Evolutionary conservation across 2,888 invertebrate species (phyloP).

Genomic region (Pristionchus mayeri): DNA sequence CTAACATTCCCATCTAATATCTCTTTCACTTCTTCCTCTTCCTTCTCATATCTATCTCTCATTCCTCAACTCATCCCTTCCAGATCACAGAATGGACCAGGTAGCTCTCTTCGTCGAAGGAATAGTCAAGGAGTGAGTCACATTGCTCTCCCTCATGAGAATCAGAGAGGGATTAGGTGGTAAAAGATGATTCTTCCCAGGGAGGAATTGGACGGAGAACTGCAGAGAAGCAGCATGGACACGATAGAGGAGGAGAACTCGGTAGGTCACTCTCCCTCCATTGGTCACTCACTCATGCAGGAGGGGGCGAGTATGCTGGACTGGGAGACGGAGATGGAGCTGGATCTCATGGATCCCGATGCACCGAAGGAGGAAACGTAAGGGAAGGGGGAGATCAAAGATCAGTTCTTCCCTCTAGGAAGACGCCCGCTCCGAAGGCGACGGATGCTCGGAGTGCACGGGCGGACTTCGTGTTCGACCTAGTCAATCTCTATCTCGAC

Average conservation of each 20-base stretch:
- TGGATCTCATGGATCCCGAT: not conserved
- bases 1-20: not conserved
- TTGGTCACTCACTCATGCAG: not conserved
- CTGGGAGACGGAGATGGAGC: constrained; percentile 19
- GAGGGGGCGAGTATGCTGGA: not conserved
- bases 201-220: not conserved
- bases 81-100: not conserved
- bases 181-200: not conserved
- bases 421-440: not conserved
- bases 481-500: constrained; percentile 8
- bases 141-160: not conserved
- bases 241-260: not conserved
- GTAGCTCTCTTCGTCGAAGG: not conserved
- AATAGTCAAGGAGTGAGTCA: constrained; percentile 1
- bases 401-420: no score
- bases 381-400: not conserved
- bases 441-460: constrained; percentile 29
- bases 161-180: no score
- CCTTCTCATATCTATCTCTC: not conserved
- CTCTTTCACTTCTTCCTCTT: not conserved
- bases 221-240: not conserved
- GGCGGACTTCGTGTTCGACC: constrained; percentile 39
- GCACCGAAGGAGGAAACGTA: not conserved
- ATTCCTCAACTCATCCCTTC: no score
- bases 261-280: not conserved